A percentile compares a stretch with the other conserved stretches of the same genome.
Evolutionary conservation across 2,888 invertebrate genomes (phyloP).

Genomic region (Brassicogethes aeneus): DNA sequence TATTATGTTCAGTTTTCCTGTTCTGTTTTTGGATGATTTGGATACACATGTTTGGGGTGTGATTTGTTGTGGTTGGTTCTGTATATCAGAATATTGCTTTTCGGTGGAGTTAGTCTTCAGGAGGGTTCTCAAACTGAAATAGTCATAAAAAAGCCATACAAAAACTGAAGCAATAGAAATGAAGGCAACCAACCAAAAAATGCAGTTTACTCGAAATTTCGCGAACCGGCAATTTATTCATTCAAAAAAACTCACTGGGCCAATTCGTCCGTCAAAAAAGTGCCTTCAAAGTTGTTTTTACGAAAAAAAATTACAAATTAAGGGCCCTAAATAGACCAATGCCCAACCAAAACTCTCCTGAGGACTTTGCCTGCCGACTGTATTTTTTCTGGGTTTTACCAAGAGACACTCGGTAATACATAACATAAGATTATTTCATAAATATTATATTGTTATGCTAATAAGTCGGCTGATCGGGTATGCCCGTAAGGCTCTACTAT

Average conservation of each 20-base stretch:
- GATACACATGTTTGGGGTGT: no score
- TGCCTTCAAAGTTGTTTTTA: slow-evolving; percentile 91
- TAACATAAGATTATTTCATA: slow-evolving; percentile 44
- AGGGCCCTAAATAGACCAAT: slow-evolving; percentile 84
- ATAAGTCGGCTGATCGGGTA: slow-evolving; percentile 36
- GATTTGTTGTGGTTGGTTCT: no score
- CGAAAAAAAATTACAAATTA: slow-evolving; percentile 67
- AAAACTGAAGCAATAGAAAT: slow-evolving; percentile 73
- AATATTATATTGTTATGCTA: slow-evolving; percentile 45
- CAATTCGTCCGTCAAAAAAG: slow-evolving; percentile 92
- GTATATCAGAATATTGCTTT: slow-evolving; percentile 19
- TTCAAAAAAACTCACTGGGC: slow-evolving; percentile 74
- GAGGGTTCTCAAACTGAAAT: slow-evolving; percentile 66
- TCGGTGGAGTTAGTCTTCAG: slow-evolving; percentile 29
- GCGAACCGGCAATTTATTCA: slow-evolving; percentile 43
- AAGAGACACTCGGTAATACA: slow-evolving; percentile 45
- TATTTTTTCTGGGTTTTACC: slow-evolving; percentile 36
- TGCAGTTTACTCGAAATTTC: slow-evolving; percentile 36
- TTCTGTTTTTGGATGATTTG: no score
- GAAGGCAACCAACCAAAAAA: slow-evolving; percentile 59
- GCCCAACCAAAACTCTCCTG: slow-evolving; percentile 53
- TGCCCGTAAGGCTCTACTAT: slow-evolving; percentile 36
- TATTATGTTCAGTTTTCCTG: no score
- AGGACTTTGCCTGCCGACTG: slow-evolving; percentile 37
- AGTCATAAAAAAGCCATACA: slow-evolving; percentile 58